Percentiles rank a stretch among this genome's conserved stretches.
Evolutionary conservation across 2,888 invertebrate genomes (phyloP).

Genomic region (Mongoloraphidia duomilia): DNA sequence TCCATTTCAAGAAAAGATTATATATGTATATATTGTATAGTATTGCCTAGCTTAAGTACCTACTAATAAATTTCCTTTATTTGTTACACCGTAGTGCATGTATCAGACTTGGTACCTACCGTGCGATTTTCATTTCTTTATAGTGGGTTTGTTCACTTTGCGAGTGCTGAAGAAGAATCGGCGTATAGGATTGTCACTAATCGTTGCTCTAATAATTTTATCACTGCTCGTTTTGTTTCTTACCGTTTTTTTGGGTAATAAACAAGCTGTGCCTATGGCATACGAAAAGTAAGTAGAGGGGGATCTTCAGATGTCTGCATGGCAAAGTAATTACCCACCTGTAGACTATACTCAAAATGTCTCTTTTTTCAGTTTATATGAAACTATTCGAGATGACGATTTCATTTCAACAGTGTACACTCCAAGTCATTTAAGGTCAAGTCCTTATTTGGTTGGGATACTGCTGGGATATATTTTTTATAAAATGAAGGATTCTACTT

Average conservation of each 20-base stretch:
- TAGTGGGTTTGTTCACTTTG: conserved; percentile 36
- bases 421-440: not conserved
- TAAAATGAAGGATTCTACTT: not conserved
- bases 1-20: no score
- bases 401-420: not conserved
- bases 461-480: not conserved
- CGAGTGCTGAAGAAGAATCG: conserved; percentile 30
- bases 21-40: no score
- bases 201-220: conserved; percentile 25
- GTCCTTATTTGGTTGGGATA: not conserved
- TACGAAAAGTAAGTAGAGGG: no score
- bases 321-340: no score
- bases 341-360: no score
- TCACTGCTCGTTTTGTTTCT: conserved; percentile 37
- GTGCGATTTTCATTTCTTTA: conserved; percentile 54
- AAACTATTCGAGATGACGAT: not conserved
- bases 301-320: no score
- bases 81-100: conserved; percentile 50
- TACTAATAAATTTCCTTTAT: no score
- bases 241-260: no score
- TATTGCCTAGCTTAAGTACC: no score
- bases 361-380: not conserved
- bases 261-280: no score
- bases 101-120: conserved; percentile 54
- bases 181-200: conserved; percentile 27